Percentiles rank a stretch among this genome's conserved stretches.
These are phyloP conservation scores for Erethizon dorsatum DNA, from an alignment of 2,797 vertebrate species.

Conservation along the genomic window DNA sequence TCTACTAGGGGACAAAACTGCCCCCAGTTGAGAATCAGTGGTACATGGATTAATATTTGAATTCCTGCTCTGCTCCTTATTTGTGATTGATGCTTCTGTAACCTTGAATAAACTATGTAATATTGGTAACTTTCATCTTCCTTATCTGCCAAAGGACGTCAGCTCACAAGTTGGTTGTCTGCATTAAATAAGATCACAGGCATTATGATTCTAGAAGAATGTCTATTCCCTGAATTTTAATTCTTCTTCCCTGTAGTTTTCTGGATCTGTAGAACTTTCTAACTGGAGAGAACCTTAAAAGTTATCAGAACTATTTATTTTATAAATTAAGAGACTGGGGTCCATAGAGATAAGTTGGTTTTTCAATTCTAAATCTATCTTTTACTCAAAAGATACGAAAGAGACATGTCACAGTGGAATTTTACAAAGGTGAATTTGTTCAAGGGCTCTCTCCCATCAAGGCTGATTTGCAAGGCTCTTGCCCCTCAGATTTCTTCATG, in stretches of 20 bases:
- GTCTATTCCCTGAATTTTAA: background rate
- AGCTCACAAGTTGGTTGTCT: background rate
- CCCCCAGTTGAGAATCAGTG: background rate
- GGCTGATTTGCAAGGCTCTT: slow-evolving; percentile 68
- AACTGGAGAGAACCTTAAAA: background rate
- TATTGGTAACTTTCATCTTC: slow-evolving; percentile 10
- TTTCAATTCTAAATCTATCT: slow-evolving; percentile 49
- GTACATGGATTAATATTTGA: slow-evolving; percentile 54
- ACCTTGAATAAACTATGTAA: background rate
- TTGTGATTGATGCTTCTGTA: slow-evolving; percentile 21
- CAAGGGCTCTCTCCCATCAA: slow-evolving; percentile 58
- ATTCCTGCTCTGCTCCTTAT: background rate
- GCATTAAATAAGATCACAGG: background rate
- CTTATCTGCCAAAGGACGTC: background rate
- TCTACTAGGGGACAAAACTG: background rate
- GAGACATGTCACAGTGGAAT: background rate
- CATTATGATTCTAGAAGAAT: background rate
- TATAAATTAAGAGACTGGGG: slow-evolving; percentile 59
- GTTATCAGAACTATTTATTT: slow-evolving; percentile 64
- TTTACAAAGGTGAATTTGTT: slow-evolving; percentile 52
- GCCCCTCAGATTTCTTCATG: slow-evolving; percentile 37
- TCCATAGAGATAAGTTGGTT: slow-evolving; percentile 37
- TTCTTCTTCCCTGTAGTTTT: slow-evolving; percentile 38
- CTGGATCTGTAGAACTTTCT: background rate
- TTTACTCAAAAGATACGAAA: slow-evolving; percentile 46